Base-by-base conservation (phyloP, 2,888 invertebrate species). In the Eupithecia exiguata region DNA sequence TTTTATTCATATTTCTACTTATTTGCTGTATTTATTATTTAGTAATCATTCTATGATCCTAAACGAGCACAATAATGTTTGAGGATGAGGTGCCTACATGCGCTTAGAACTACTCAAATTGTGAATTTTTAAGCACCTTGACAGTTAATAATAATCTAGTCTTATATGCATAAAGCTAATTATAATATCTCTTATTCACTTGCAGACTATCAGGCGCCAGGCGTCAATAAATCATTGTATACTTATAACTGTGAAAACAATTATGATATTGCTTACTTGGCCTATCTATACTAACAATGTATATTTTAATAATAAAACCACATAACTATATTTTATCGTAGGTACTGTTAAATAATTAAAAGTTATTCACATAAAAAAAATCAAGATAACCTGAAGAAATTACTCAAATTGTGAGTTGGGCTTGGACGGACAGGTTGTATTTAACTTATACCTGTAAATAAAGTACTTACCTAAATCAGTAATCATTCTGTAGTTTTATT, bases 1-100 rank as follows among this genome's bases (percentile, higher is more conserved):
- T 81, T 81, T 84, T 81, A 78, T 78, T 74, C 77, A 80, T 71
- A 77, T 74, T 81, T 82, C 82, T 74, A 68, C 69, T 71, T 21
- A 65, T 63, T 65, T n/a, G 5, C n/a, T 65, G 62, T 62, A 62
- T 30, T 35, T 30, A 61, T 61, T 30, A 61, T 61, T 61, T 62
- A 25, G 2, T 35, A 30, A 6, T 14, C 12, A 58, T 58, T 62
- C 18, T 35, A 10, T 30, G 1, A 30, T 30, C 4, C 30, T 65
- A 38, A 38, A 38, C 12, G 18, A 25, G 58, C 58, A 58, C 58
- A 58, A 58, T 25, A 35, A 35, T 62, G 35, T 53, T 53, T 21
- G 9, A 49, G 4, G 9, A 21, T 53, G 1, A 53, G 49, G 49
- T 53, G 49, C 49, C 21, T 21, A 53, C 21, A 53, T 53, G 49